Evolutionary conservation across 2,888 invertebrate species (phyloP).

Genomic region (Theretra japonica): DNA sequence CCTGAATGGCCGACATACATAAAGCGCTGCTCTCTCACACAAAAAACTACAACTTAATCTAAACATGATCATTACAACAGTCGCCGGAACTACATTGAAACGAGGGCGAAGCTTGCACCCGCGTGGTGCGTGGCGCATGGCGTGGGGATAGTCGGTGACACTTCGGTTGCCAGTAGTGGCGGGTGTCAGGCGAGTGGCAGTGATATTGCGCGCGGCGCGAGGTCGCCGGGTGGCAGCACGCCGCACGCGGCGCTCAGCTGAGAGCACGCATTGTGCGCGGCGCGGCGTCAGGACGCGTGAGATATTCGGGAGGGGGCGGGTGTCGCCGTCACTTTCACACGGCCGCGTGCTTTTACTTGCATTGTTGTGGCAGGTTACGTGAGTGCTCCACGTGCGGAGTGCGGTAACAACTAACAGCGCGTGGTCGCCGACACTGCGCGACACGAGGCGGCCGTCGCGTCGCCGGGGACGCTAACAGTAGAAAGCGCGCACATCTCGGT

Average conservation of each 20-base stretch:
- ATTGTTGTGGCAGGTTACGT: conserved; percentile 22
- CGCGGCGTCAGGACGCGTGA: neutral
- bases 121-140: too few relatives aligned
- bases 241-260: neutral
- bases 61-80: too few relatives aligned
- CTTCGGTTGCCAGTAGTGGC: neutral
- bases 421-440: neutral
- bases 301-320: neutral
- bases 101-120: neutral
- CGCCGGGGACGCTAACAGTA: neutral
- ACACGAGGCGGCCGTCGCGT: neutral
- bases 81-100: neutral
- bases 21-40: too few relatives aligned
- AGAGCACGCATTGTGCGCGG: neutral
- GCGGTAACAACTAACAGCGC: conserved; percentile 7
- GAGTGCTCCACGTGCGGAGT: neutral
- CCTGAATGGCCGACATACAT: too few relatives aligned
- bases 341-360: neutral
- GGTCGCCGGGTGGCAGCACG: conserved; percentile 8
- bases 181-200: conserved; percentile 42
- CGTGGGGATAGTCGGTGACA: too few relatives aligned
- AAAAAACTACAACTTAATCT: too few relatives aligned
- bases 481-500: conserved; percentile 6
- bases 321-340: conserved; percentile 13
- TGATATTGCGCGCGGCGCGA: conserved; percentile 41